Percentiles rank a stretch among this genome's conserved stretches.
Evolutionary conservation across 2,797 vertebrate genomes (phyloP).

Genomic region (Clamator glandarius): DNA sequence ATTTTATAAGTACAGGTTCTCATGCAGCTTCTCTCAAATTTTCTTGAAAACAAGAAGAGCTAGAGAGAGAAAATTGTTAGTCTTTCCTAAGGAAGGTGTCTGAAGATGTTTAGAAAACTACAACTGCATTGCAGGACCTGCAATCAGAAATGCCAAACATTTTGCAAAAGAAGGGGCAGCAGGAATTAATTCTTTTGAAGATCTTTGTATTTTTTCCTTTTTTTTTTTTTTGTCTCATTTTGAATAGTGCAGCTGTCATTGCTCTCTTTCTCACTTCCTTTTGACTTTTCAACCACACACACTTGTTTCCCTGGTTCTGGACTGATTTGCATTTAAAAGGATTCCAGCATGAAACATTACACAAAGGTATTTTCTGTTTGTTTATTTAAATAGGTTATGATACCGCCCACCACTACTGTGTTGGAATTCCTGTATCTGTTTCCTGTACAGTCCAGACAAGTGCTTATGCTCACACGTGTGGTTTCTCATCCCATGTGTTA

Average conservation of each 20-base stretch:
- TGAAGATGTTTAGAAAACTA: not conserved
- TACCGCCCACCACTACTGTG: not conserved
- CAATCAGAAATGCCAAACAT: not conserved
- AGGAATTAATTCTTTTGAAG: not conserved
- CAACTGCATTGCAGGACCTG: not conserved
- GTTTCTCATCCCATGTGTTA: not conserved
- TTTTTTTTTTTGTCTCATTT: not conserved
- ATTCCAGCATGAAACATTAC: not conserved
- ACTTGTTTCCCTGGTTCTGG: not conserved
- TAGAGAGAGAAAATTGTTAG: not conserved
- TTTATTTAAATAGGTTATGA: not conserved
- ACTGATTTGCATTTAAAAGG: not conserved
- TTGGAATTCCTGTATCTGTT: not conserved
- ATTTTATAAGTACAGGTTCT: not conserved
- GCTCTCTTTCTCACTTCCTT: not conserved
- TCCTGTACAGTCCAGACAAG: not conserved
- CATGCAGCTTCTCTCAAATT: not conserved
- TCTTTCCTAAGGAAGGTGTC: not conserved
- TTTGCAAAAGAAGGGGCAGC: not conserved
- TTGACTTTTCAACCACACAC: not conserved
- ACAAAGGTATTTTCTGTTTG: not conserved
- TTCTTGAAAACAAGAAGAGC: not conserved
- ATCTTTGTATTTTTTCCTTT: not conserved
- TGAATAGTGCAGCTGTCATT: not conserved
- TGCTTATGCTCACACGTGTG: not conserved